A percentile compares a stretch with the other conserved stretches of the same genome.
Conservation (phyloP, 2,888 invertebrate species). For the Caenorhabditis macrosperma region DNA sequence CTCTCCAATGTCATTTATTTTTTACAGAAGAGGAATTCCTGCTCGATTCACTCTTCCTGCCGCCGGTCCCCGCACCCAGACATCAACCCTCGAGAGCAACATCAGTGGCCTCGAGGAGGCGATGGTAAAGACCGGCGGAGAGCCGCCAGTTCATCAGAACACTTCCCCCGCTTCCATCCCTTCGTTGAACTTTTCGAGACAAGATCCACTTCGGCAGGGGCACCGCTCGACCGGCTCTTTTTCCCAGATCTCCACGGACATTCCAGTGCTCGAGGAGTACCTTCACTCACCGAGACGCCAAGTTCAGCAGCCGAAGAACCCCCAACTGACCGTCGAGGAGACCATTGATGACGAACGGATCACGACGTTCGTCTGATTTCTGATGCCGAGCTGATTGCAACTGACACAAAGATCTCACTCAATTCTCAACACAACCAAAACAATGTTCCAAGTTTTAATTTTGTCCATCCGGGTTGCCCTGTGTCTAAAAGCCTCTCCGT, state of each 20-base stretch:
- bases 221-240: constrained; percentile 33
- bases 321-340: constrained; percentile 23
- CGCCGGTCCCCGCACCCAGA: constrained; percentile 44
- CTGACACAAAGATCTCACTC: constrained; percentile 8
- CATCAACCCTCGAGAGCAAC: constrained; percentile 60
- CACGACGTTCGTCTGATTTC: constrained; percentile 54
- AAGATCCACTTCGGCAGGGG: constrained; percentile 50
- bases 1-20: neutral
- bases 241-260: constrained; percentile 18
- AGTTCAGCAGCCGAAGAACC: constrained; percentile 4
- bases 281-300: constrained; percentile 55
- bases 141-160: constrained; percentile 16
- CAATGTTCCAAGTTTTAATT: constrained; percentile 30
- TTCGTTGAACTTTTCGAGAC: constrained; percentile 43
- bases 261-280: constrained; percentile 56
- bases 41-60: constrained; percentile 40
- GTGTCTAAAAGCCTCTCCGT: no score
- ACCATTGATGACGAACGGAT: constrained; percentile 38
- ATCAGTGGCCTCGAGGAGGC: constrained; percentile 56
- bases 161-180: constrained; percentile 18
- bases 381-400: no score
- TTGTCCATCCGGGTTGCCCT: constrained; percentile 24
- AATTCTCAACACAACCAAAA: no score
- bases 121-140: constrained; percentile 22
- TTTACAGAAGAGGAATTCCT: constrained; percentile 38